Evolutionary conservation across 2,113 vertebrate genomes (phyloP).

Genomic region (Colius striatus): DNA sequence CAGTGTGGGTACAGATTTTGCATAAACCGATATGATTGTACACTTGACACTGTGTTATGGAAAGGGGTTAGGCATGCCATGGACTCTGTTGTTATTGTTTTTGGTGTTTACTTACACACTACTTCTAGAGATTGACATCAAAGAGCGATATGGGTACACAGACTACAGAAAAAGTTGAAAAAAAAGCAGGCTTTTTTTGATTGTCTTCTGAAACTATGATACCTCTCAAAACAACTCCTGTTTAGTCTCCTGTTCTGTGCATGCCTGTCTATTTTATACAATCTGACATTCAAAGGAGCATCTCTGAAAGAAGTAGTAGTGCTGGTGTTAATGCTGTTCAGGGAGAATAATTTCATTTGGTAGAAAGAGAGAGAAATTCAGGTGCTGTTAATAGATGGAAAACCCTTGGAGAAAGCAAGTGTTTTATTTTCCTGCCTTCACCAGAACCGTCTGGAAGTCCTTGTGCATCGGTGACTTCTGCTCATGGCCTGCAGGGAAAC

Average conservation of each 20-base stretch:
- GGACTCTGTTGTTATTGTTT: background rate
- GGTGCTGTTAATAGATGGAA: background rate
- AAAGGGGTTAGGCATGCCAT: background rate
- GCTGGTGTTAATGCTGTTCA: background rate
- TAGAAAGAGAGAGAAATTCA: background rate
- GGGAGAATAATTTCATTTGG: background rate
- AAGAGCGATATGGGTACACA: background rate
- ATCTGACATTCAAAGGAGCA: background rate
- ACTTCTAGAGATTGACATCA: background rate
- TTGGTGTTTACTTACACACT: background rate
- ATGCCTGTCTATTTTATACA: background rate
- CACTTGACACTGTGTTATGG: background rate
- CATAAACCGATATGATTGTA: background rate
- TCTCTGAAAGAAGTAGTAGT: background rate
- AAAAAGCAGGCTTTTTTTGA: background rate
- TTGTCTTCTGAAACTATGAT: background rate
- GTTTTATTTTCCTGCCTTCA: background rate
- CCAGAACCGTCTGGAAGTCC: background rate
- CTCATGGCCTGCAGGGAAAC: constrained; percentile 15
- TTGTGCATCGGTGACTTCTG: constrained; percentile 30
- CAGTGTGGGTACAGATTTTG: background rate
- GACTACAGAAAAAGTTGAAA: background rate
- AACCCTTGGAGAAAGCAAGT: background rate
- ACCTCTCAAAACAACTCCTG: background rate
- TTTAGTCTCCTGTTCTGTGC: background rate